Evolutionary conservation across 2,113 vertebrate species (phyloP), one percentile per base, ranked within the genome.

Genomic region (Rhabdornis inornatus): DNA sequence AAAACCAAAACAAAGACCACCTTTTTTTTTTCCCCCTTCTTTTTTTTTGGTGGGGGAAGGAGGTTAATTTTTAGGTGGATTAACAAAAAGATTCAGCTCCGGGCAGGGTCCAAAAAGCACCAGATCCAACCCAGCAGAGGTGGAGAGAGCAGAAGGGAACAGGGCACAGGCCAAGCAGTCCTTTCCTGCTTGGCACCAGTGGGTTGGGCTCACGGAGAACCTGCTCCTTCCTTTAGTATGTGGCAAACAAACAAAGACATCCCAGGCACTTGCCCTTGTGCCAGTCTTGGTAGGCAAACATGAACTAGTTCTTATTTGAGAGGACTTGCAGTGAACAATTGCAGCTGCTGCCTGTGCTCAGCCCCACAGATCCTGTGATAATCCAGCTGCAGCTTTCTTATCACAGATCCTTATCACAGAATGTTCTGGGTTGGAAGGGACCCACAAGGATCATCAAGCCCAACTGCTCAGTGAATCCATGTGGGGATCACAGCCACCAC

Each of bases 71-170:
- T 70, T 21, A 42, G 20, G 14, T 47, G 33, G 33, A 27, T 77
- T 87, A 68, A 64, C 55, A 45, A 40, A 39, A 16, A 14, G 27
- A 31, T 39, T 79, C 37, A 44, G 12, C 24, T 71, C 52, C 11
- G 14, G 4, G 2, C 30, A 57, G n/a, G 5, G 35, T 21, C 44
- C 18, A 16, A 44, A 53, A 47, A 56, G 13, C 49, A 50, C 42
- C 53, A 74, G 15, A n/a, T 71, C 39, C 57, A 55, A 20, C 3
- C 3, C 9, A 75, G 24, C 0, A 0, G 0, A 1, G 33, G 8
- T 6, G 28, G 33, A 40, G 35, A 45, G 25, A 45, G 20, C 47
- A 87, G 47, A 78, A 84, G 10, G 22, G 25, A 74, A 4, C 2
- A 74, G 50, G 25, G 50, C 37, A 75, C 30, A 83, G 30, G 68